Conservation (phyloP, 2,797 vertebrate species). For the Chelmon rostratus region DNA sequence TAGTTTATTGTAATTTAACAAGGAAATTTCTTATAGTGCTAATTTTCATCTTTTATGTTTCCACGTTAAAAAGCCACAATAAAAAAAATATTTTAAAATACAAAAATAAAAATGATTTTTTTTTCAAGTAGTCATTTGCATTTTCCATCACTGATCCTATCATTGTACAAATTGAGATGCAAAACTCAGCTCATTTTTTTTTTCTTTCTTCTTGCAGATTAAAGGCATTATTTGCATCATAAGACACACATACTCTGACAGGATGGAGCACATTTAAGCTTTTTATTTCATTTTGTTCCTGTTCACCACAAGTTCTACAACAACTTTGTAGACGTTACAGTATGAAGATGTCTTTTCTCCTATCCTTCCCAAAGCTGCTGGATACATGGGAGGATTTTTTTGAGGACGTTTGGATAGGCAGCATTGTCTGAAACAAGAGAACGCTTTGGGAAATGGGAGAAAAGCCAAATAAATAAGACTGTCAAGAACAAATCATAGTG, state of each 20-base stretch:
- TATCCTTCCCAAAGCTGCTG: background rate
- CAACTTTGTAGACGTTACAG: background rate
- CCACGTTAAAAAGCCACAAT: too few relatives aligned
- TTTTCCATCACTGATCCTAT: too few relatives aligned
- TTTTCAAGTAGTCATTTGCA: too few relatives aligned
- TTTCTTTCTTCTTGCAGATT: background rate
- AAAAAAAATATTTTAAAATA: too few relatives aligned
- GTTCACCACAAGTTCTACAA: slow-evolving; percentile 7
- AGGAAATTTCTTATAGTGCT: too few relatives aligned
- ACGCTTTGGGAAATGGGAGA: background rate
- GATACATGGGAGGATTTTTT: background rate
- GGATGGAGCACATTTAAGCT: slow-evolving; percentile 20
- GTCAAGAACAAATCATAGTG: background rate
- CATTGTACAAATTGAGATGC: too few relatives aligned
- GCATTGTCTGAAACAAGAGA: background rate
- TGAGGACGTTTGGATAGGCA: background rate
- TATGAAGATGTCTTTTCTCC: background rate
- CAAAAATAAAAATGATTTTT: too few relatives aligned
- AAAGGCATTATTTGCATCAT: slow-evolving; percentile 18
- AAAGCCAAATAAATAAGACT: background rate
- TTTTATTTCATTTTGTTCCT: slow-evolving; percentile 42
- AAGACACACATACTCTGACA: background rate
- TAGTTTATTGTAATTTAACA: too few relatives aligned
- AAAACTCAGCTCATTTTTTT: too few relatives aligned
- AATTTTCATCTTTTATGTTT: too few relatives aligned